Evolutionary conservation across 2,797 vertebrate genomes (phyloP), one percentile per base, ranked within the genome.

Genomic region (Potorous gilbertii): DNA sequence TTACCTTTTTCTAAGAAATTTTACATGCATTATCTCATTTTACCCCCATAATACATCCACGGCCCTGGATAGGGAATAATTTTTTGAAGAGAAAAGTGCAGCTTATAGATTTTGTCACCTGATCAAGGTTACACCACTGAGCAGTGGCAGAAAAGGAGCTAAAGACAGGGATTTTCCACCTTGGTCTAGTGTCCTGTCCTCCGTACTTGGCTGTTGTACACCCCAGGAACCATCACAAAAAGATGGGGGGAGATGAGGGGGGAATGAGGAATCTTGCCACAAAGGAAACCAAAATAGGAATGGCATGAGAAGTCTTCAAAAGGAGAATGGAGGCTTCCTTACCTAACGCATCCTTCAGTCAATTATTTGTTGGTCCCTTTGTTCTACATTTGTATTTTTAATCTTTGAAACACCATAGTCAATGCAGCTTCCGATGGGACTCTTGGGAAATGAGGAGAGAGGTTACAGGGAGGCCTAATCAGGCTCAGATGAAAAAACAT

Each of bases 221-320:
- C 18, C n/a, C 16, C 16, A 74, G 5, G 16, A 74, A n/a, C 18
- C 8, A 46, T 21, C 18, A 21, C n/a, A 74, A 18, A 74, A n/a
- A 5, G n/a, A n/a, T n/a, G 1, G n/a, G 14, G 1, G 62, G 5
- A 2, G n/a, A 0, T 1, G 1, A 74, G 28, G 66, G 28, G 16
- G n/a, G 8, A 81, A 9, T n/a, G 34, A 40, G 66, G 40, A 81
- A 46, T 81, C n/a, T 9, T 46, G 66, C 18, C 18, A 81, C 66
- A 81, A 81, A 81, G n/a, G 12, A 16, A 81, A 46, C 2, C 18
- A 24, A 10, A 21, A 5, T 27, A 81, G 40, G 16, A n/a, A 40
- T 40, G n/a, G 14, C n/a, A 24, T 24, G n/a, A 81, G n/a, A 81
- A 40, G 18, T 24, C 40, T 40, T 81, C 21, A 10, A 46, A 81